These are phyloP conservation scores for Osmerus mordax DNA, from an alignment of 2,113 vertebrate species.

Conservation along the genomic window DNA sequence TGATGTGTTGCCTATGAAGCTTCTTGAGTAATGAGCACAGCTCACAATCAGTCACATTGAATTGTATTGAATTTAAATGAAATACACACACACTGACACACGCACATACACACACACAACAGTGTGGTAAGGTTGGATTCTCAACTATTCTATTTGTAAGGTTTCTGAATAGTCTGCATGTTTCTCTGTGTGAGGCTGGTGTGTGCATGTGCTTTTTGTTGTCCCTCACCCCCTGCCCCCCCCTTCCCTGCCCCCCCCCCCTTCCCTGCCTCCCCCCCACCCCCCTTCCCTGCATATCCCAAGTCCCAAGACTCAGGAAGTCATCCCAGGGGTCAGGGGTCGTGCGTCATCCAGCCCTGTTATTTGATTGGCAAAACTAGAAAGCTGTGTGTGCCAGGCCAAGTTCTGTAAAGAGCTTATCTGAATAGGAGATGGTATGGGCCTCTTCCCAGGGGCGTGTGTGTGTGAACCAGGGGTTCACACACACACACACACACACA, in stretches of 20 bases:
- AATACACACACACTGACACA: not conserved
- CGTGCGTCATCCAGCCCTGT: constrained; percentile 21
- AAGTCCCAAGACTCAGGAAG: no score
- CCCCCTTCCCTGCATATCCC: no score
- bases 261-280: not conserved
- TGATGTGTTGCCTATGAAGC: constrained; percentile 1
- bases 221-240: not conserved
- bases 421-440: constrained; percentile 25
- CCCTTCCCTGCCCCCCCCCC: not conserved
- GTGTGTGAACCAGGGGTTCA: constrained; percentile 6
- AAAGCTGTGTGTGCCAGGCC: constrained; percentile 17
- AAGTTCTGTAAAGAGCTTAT: constrained; percentile 23
- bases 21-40: not conserved
- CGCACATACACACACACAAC: no score
- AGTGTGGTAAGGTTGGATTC: not conserved
- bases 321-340: no score
- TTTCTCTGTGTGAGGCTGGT: not conserved
- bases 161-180: not conserved
- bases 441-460: constrained; percentile 12
- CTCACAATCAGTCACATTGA: not conserved
- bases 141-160: constrained; percentile 22
- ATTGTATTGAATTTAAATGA: constrained; percentile 11
- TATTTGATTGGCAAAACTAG: constrained; percentile 47
- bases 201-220: not conserved
- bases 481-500: not conserved